Evolutionary conservation across 2,113 vertebrate genomes (phyloP), one percentile per base, ranked within the genome.

Genomic region (Potamarius usumacintae): DNA sequence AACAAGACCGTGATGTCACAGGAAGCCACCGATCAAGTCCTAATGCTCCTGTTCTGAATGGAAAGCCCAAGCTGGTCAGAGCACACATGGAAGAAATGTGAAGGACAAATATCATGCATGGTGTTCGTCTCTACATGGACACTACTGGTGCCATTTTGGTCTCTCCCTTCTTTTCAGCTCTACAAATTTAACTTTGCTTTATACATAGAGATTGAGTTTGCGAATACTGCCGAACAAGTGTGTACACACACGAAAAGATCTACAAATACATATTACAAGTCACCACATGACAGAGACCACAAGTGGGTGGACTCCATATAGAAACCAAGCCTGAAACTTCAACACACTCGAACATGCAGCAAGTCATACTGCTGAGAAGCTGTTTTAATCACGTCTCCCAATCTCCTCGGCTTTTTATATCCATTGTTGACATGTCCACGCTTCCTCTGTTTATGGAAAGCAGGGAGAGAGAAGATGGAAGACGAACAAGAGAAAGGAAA

Each of bases 381-480:
- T 2, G 25, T 76, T 83, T 42, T 83, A 83, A 79, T 84, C 86
- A 83, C 20, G 84, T 67, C 88, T 82, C 50, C 84, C 79, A 90
- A 90, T 58, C 87, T 50, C 9, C 72, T 53, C 9, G 34, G 7
- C 82, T 69, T 89, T 88, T 85, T 83, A 85, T 84, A 69, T 81
- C 86, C 83, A 88, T 79, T 90, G 67, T 91, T 91, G 88, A 91
- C 77, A 88, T 85, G 62, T 88, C 88, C 77, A 89, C 84, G 86
- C 48, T 84, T 89, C 90, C 86, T 89, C 74, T 88, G 88, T 88
- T 91, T 91, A 89, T 89, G 76, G 86, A 89, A 85, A 72, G 74
- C 77, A 27, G 53, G 53, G 52, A 50, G 52, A 63, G 50, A 18
- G 77, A 20, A 50, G 52, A 63, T 30, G 25, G 77, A 20, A 85